These are phyloP conservation scores for Agelastica alni DNA, from an alignment of 2,888 invertebrate species.

Conservation along the genomic window DNA sequence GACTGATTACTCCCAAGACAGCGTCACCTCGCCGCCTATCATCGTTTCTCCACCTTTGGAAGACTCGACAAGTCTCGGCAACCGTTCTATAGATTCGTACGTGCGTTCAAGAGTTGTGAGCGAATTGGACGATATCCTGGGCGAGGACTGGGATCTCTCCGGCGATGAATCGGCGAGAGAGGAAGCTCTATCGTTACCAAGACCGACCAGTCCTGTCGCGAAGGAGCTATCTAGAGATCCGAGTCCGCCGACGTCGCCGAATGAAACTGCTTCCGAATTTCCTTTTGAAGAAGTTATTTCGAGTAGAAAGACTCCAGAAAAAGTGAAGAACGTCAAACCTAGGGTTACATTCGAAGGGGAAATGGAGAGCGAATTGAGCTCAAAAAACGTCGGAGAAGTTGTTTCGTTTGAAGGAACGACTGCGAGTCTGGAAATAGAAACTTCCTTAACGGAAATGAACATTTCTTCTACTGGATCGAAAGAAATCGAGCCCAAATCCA, in stretches of 20 bases:
- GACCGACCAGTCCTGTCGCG: conserved; percentile 16
- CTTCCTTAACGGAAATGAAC: too few relatives aligned
- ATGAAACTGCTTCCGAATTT: too few relatives aligned
- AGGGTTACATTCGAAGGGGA: too few relatives aligned
- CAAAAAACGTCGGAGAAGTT: background rate
- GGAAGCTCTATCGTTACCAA: conserved; percentile 2
- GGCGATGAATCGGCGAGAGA: conserved; percentile 1
- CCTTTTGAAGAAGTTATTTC: too few relatives aligned
- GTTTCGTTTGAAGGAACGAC: too few relatives aligned
- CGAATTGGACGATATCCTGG: conserved; percentile 11
- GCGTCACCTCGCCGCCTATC: conserved; percentile 22
- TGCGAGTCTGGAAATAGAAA: too few relatives aligned
- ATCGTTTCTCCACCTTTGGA: conserved; percentile 20
- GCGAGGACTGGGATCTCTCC: conserved; percentile 13
- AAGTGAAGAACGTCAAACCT: too few relatives aligned
- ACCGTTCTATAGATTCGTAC: conserved; percentile 20
- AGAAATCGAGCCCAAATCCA: too few relatives aligned
- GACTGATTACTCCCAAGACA: conserved; percentile 10
- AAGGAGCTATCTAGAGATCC: background rate
- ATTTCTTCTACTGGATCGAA: too few relatives aligned
- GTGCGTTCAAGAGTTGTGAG: conserved; percentile 16
- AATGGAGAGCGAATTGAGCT: too few relatives aligned
- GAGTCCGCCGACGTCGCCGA: too few relatives aligned
- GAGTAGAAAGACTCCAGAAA: background rate
- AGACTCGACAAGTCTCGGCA: conserved; percentile 16